Evolutionary conservation across 2,888 invertebrate genomes (phyloP), one percentile per base, ranked within the genome.

Genomic region (Rhagonycha lutea): DNA sequence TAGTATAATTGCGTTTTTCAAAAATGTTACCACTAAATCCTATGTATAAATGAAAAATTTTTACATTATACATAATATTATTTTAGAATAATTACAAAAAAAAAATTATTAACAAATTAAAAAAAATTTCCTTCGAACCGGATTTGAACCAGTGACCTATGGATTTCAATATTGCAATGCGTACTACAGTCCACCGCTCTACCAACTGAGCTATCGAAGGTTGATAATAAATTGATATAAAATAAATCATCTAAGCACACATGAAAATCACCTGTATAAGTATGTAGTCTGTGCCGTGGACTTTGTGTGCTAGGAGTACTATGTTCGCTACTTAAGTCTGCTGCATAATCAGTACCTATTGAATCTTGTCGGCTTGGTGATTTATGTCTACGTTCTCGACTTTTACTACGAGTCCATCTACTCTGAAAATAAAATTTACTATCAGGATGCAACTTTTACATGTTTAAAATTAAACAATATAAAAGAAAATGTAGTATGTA

Each of bases 311-410:
- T 92, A 85, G 91, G 90, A 82, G 92, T 92, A 85, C 91, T 91
- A 82, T 91, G 91, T 80, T 92, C 93, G 0, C 95, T 95, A 80
- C 95, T 95, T 83, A 94, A 93, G 87, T 95, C 95, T 60, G 95
- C 95, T 0, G 93, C 93, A 87, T 94, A 93, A 83, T 93, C 93
- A 10, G 93, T 91, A 79, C 92, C 92, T 83, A 92, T 92, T 86
- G 91, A 91, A 83, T 92, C 92, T 12, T 86, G 89, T 0, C 91
- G 90, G 78, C 89, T 89, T 60, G 91, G 91, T 4, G 91, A 90
- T 82, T 91, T 91, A 84, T 91, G 91, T 79, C 94, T 84, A 28
- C 87, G 84, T 72, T 89, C 90, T 85, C 95, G 94, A 83, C 94
- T 94, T 71, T 91, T 90, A 79, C 94, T 92, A 68, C 94, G 91